Evolutionary conservation across 2,113 vertebrate species (phyloP).

Genomic region (Saccopteryx bilineata): DNA sequence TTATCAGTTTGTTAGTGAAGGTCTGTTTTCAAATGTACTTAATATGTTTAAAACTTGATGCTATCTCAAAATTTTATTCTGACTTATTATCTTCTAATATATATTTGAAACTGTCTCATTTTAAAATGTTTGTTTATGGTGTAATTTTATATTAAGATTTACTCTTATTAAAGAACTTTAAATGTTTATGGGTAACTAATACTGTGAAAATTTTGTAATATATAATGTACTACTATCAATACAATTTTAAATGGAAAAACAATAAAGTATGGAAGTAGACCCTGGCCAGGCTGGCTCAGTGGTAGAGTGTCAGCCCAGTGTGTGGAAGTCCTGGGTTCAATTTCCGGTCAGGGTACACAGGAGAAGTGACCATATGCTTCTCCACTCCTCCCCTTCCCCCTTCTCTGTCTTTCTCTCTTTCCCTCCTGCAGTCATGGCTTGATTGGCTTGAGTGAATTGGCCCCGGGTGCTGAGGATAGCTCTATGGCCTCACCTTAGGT

Average conservation of each 20-base stretch:
- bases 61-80: background rate
- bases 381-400: too few relatives aligned
- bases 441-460: too few relatives aligned
- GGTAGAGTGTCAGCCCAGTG: too few relatives aligned
- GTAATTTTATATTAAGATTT: conserved; percentile 39
- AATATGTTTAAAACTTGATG: conserved; percentile 2
- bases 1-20: background rate
- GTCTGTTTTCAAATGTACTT: background rate
- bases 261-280: background rate
- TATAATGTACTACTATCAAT: background rate
- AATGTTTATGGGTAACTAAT: background rate
- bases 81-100: background rate
- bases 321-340: too few relatives aligned
- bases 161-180: conserved; percentile 21
- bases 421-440: too few relatives aligned
- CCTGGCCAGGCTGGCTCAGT: too few relatives aligned
- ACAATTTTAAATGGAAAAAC: background rate
- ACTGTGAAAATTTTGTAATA: background rate
- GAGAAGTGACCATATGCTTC: too few relatives aligned
- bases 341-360: too few relatives aligned
- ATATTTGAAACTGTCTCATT: background rate
- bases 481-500: too few relatives aligned
- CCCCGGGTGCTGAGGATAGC: too few relatives aligned
- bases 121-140: conserved; percentile 9
- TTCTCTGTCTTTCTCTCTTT: too few relatives aligned